These are phyloP conservation scores for Sinohyriopsis cumingii DNA, from an alignment of 2,888 invertebrate genomes.

Conservation along the genomic window DNA sequence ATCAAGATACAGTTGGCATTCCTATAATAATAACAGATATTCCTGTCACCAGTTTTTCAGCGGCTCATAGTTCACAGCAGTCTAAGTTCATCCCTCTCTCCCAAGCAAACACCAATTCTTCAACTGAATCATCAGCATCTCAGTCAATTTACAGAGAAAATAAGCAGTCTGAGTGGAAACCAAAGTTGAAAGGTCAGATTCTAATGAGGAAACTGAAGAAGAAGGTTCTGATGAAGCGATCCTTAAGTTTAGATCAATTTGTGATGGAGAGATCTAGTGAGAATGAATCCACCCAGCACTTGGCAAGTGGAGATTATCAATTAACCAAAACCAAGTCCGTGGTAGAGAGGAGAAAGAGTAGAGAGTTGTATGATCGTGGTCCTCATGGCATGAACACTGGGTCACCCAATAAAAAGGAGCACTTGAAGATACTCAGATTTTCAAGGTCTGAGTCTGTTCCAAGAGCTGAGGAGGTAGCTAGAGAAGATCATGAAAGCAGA, in stretches of 20 bases:
- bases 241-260: slow-evolving; percentile 61
- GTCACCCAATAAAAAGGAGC: too few species aligned
- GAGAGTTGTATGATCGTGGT: too few species aligned
- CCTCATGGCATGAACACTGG: too few species aligned
- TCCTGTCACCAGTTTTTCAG: slow-evolving; percentile 3
- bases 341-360: too few species aligned
- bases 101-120: neutral
- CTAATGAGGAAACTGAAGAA: slow-evolving; percentile 60
- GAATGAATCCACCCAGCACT: neutral
- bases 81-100: neutral
- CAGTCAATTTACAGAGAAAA: slow-evolving; percentile 2
- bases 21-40: too few species aligned
- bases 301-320: neutral
- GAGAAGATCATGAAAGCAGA: slow-evolving; percentile 1
- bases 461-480: slow-evolving; percentile 1
- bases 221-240: slow-evolving; percentile 68
- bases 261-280: slow-evolving; percentile 4
- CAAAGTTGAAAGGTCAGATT: slow-evolving; percentile 45
- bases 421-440: too few species aligned
- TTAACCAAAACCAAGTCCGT: too few species aligned
- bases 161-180: slow-evolving; percentile 28
- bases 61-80: neutral
- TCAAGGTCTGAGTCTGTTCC: slow-evolving; percentile 34
- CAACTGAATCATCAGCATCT: neutral
- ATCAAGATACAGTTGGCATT: too few species aligned